Evolutionary conservation across 2,888 invertebrate species (phyloP), one percentile per base, ranked within the genome.

Genomic region (Rhodophaea formosa): DNA sequence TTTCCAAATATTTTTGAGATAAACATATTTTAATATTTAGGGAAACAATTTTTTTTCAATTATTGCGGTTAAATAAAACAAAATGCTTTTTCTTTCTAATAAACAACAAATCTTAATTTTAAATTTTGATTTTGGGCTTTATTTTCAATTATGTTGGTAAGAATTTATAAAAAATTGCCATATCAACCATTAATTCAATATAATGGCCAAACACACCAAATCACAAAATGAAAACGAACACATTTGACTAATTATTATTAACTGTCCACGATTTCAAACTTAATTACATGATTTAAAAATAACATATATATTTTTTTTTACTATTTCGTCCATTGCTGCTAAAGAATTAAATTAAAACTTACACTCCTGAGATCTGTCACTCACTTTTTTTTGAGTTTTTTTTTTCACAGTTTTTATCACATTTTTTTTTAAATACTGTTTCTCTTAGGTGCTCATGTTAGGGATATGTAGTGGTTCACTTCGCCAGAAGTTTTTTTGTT

Each of bases 361-460:
- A 78, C 80, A 85, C 84, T 80, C 82, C 79, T 90, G 91, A 91
- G 90, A 91, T 91, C 90, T 82, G 84, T 87, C 88, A 86, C 84
- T 88, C 88, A 88, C 88, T 88, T 85, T 87, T 85, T 86, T 82
- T 74, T 72, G 70, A 69, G 70, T 79, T 83, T 70, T 72, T 74
- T n/a, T 86, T 88, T 84, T 85, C 80, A 83, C 80, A 82, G 82
- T 83, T 88, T 83, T 84, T 87, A 87, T 88, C 87, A 87, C 86
- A 88, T 85, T 82, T 86, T 82, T 77, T 76, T 75, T 83, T 72
- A 79, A 86, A 87, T 87, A 87, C 86, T 86, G 86, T 76, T 80
- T 73, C 74, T 76, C 77, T 77, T 77, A 74, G 77, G 77, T 80
- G 79, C 74, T 60, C 56, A 58, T 61, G 57, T 57, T 43, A 59